Base-by-base conservation (phyloP, 2,888 invertebrate species). In the Rotaria magnacalcarata region DNA sequence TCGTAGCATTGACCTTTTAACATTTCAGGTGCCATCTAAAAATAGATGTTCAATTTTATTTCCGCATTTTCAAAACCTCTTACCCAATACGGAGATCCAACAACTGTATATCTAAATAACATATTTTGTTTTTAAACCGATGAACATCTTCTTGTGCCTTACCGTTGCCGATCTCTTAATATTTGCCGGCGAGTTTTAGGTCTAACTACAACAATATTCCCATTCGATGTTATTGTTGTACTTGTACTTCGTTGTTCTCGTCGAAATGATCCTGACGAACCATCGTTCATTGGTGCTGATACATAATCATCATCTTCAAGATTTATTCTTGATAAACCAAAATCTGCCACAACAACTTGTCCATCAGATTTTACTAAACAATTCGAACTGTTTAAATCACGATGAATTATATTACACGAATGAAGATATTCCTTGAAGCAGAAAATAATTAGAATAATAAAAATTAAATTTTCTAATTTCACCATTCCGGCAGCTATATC, bases 1-100 rank as follows among this genome's bases (percentile, higher is more conserved):
- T 97, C 96, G 90, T 97, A 97, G 88, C 95, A 95, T 89, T 95
- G 95, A 43, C 96, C 96, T 90, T 95, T 96, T 95, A 97, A 95
- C 97, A 97, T 97, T 91, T 97, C 97, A 0, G 97, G 97, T 0
- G 97, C 97, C 97, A 97, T 97, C 54, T 85, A 86, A 60, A 86
- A 47, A 16, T 56, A 80, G 56, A 8, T 16, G 0, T 67, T 14
- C 5, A 67, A 16, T 14, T 52, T 80, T 80, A 67, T 34, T 74
- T 34, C 16, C 0, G 21, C 34, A 19, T 11, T 24, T 24, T 47
- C 7, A 6, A n/a, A 3, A 27, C 1, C 16, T 24, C 47, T 19
- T 80, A 80, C 80, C 80, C 80, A 80, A 80, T 80, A 80, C 3
- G 80, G 80, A 43, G 80, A 80, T 47, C 80, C 80, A 14, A 80